Percentiles rank a stretch among this genome's conserved stretches.
phyloP scores from a whole-genome alignment of 2,113 vertebrate genomes.

The Rhodinocichla rosea region DNA sequence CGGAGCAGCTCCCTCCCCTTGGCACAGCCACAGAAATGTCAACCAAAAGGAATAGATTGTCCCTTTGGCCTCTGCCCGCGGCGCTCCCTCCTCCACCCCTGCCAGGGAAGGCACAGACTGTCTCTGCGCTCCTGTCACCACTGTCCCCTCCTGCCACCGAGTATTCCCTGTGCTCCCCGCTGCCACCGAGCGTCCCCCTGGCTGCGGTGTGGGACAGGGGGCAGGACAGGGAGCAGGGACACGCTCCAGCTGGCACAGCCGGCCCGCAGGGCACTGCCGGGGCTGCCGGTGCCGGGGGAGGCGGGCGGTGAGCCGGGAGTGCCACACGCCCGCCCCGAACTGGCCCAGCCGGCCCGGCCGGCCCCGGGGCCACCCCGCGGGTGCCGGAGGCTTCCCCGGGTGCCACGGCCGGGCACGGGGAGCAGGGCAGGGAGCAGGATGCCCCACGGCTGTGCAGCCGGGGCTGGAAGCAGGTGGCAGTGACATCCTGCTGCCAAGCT shows the following conservation, averaged over 20 bases:
- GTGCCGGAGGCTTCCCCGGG: fast-evolving
- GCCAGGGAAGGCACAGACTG: background rate
- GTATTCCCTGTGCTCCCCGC: background rate
- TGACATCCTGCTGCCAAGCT: background rate
- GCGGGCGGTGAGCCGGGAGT: background rate
- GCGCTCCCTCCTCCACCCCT: background rate
- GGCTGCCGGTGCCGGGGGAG: too few relatives aligned
- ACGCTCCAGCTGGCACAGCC: background rate
- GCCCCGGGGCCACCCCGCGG: background rate
- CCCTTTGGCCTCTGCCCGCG: background rate
- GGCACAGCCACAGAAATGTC: background rate
- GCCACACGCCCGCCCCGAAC: background rate
- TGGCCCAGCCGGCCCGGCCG: background rate
- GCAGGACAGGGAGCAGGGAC: background rate
- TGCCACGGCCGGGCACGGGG: background rate
- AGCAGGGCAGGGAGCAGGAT: background rate
- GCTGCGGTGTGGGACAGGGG: background rate
- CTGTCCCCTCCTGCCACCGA: background rate
- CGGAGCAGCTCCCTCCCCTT: background rate
- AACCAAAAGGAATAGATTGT: background rate
- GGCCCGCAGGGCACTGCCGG: background rate
- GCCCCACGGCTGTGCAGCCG: fast-evolving
- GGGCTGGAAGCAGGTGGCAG: background rate
- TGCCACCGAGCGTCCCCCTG: too few relatives aligned
- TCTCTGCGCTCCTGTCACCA: background rate